Conservation (phyloP, 2,888 invertebrate species). For the Morinoia aosen region DNA sequence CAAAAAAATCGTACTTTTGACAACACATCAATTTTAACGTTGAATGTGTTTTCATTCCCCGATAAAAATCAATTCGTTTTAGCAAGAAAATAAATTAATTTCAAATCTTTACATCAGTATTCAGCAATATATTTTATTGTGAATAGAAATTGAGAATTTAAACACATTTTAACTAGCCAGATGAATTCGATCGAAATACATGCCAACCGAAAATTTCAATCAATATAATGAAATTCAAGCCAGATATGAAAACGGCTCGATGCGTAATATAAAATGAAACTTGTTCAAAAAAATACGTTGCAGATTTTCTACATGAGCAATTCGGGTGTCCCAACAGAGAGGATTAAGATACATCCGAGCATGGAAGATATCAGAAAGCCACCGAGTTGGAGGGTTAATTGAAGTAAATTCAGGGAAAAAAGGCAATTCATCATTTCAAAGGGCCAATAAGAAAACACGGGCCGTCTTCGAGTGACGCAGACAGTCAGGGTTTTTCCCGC, state of each 20-base stretch:
- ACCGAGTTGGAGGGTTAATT: neutral
- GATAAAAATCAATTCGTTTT: neutral
- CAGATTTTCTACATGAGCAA: neutral
- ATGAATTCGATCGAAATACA: too few species aligned
- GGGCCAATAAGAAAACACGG: neutral
- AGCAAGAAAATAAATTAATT: neutral
- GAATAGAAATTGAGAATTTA: neutral
- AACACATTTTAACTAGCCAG: neutral
- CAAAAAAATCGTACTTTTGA: neutral
- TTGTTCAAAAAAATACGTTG: neutral
- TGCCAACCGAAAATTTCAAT: too few species aligned
- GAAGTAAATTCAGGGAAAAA: neutral
- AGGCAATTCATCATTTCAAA: neutral
- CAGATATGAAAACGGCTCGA: neutral
- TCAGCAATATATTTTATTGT: neutral
- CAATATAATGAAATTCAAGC: neutral
- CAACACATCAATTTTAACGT: neutral
- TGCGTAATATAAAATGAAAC: neutral
- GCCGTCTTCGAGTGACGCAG: neutral
- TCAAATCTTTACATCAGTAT: neutral
- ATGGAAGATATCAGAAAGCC: neutral
- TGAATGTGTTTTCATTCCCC: neutral
- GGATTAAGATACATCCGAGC: neutral
- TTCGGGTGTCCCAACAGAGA: neutral
- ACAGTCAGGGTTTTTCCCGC: neutral